phyloP scores from a whole-genome alignment of 2,888 invertebrate genomes.

The Agriotes lineatus region DNA sequence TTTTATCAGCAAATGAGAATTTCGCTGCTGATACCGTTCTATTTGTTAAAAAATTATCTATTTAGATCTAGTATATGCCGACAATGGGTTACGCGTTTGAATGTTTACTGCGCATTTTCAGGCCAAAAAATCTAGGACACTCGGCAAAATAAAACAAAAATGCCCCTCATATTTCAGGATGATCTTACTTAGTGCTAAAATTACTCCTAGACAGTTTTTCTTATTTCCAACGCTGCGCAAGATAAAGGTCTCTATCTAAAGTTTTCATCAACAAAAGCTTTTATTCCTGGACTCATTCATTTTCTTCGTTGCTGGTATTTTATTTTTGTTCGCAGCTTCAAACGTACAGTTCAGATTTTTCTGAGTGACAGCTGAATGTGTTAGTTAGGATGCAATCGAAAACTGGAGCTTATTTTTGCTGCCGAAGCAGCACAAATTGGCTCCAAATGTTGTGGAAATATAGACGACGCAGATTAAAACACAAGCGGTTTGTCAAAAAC shows the following conservation, averaged over 20 bases:
- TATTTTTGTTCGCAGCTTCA: conserved; percentile 20
- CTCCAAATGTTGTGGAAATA: conserved; percentile 12
- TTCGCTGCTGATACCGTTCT: conserved; percentile 7
- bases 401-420: conserved; percentile 18
- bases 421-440: conserved; percentile 20
- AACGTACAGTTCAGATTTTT: conserved; percentile 26
- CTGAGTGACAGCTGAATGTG: conserved; percentile 31
- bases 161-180: not conserved
- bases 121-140: no score
- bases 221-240: not conserved
- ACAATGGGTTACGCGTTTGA: no score
- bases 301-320: conserved; percentile 9
- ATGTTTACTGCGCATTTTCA: no score
- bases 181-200: conserved; percentile 7
- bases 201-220: conserved; percentile 5
- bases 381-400: conserved; percentile 20
- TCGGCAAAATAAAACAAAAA: not conserved
- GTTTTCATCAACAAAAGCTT: conserved; percentile 21
- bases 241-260: conserved; percentile 23
- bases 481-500: no score
- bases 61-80: no score
- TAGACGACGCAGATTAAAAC: conserved; percentile 6
- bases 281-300: conserved; percentile 17
- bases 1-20: conserved; percentile 21
- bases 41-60: conserved; percentile 1